Percentiles rank a stretch among this genome's conserved stretches.
These are phyloP conservation scores for Tribolium freemani DNA, from an alignment of 2,888 invertebrate species.

Conservation along the genomic window DNA sequence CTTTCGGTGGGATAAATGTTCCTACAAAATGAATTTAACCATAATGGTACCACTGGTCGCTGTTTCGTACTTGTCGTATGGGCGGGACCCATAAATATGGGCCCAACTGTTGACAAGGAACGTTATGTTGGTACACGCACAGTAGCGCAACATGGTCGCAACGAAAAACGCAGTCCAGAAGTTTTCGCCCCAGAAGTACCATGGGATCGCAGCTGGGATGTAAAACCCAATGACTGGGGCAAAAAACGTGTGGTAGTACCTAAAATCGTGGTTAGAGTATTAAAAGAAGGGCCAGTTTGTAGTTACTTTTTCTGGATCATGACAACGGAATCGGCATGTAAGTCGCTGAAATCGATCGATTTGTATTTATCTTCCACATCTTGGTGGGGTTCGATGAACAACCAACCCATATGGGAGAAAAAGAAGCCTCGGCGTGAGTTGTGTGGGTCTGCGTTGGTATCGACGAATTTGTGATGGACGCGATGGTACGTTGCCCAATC, in stretches of 20 bases:
- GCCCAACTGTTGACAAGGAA: conserved; percentile 30
- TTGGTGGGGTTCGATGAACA: conserved; percentile 9
- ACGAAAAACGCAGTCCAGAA: conserved; percentile 20
- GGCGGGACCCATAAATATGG: conserved; percentile 21
- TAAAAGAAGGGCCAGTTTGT: neutral
- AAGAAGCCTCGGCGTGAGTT: conserved; percentile 29
- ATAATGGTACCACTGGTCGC: too few relatives aligned
- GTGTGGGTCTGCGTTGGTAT: conserved; percentile 30
- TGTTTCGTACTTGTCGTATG: conserved; percentile 22
- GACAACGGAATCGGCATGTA: conserved; percentile 14
- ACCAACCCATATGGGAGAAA: conserved; percentile 30
- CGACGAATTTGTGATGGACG: conserved; percentile 43
- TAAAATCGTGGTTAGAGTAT: neutral
- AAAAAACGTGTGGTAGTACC: conserved; percentile 24
- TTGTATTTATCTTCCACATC: conserved; percentile 30
- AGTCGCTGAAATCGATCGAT: conserved; percentile 22
- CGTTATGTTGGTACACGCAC: conserved; percentile 20
- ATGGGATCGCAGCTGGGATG: conserved; percentile 16
- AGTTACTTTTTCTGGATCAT: conserved; percentile 31
- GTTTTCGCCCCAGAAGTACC: conserved; percentile 33
- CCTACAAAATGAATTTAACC: conserved; percentile 65
- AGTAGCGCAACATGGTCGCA: conserved; percentile 18
- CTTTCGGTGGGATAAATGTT: conserved; percentile 75
- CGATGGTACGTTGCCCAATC: conserved; percentile 23
- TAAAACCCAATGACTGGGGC: conserved; percentile 28